Evolutionary conservation across 2,888 invertebrate genomes (phyloP).

Genomic region (Eugnorisma glareosa): DNA sequence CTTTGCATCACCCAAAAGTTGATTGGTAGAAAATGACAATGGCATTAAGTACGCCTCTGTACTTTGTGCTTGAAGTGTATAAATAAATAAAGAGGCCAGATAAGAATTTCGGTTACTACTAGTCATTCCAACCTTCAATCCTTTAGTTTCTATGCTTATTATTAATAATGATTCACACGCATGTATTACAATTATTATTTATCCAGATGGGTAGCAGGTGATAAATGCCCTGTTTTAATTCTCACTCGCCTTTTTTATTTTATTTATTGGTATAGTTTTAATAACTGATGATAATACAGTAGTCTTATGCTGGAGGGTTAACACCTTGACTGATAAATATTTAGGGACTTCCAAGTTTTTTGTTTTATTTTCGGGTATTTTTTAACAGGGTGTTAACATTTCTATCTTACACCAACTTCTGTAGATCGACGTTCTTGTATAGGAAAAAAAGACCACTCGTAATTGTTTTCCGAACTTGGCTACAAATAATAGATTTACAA

Average conservation of each 20-base stretch:
- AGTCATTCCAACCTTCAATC: not conserved
- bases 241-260: conserved; percentile 23
- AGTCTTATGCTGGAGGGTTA: conserved; percentile 17
- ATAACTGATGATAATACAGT: conserved; percentile 24
- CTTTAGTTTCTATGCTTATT: conserved; percentile 13
- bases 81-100: not conserved
- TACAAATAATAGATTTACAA: no score
- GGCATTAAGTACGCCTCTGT: no score
- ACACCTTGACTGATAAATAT: conserved; percentile 39
- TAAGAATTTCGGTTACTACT: conserved; percentile 7
- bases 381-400: not conserved
- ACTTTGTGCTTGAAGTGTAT: no score
- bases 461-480: not conserved
- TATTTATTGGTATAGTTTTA: conserved; percentile 38
- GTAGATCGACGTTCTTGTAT: not conserved
- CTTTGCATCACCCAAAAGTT: no score
- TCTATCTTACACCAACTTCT: not conserved
- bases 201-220: conserved; percentile 58
- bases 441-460: not conserved
- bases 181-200: conserved; percentile 50
- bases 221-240: conserved; percentile 41
- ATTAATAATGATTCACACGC: conserved; percentile 26
- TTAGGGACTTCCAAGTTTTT: not conserved
- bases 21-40: no score
- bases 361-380: not conserved